phyloP scores from a whole-genome alignment of 53 echinoderm and acorn worm species.

The Henricia sp. region DNA sequence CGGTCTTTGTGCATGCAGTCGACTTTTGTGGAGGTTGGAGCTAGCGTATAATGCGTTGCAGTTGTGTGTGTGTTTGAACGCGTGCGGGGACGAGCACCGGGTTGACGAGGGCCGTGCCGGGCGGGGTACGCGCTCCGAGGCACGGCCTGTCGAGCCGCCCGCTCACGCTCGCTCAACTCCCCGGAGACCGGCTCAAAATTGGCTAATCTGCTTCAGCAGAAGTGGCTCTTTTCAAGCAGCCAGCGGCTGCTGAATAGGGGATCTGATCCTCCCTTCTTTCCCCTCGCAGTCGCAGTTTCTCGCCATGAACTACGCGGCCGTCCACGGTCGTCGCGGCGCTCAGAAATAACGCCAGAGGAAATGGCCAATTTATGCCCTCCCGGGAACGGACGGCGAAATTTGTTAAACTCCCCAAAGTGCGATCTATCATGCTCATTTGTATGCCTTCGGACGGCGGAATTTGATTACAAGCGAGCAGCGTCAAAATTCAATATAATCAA shows the following conservation, averaged over 20 bases:
- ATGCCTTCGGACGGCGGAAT: conserved; percentile 47
- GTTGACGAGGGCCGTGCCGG: neutral
- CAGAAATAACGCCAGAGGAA: conserved; percentile 43
- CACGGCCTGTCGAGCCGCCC: conserved; percentile 14
- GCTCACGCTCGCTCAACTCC: neutral
- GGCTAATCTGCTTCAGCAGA: conserved; percentile 60
- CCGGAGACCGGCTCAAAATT: conserved; percentile 65
- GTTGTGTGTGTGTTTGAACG: neutral
- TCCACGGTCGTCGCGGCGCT: conserved; percentile 2
- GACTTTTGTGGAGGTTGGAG: neutral
- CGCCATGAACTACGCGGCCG: conserved; percentile 25
- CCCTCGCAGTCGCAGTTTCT: neutral
- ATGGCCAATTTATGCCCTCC: conserved; percentile 57
- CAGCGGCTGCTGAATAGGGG: no score
- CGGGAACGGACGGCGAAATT: conserved; percentile 54
- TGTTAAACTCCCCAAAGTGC: conserved; percentile 64
- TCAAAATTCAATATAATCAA: conserved; percentile 70
- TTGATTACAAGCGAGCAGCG: conserved; percentile 51
- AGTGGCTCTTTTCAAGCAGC: conserved; percentile 41
- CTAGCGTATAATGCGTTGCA: conserved; percentile 13
- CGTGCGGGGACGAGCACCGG: neutral
- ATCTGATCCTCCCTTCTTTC: neutral
- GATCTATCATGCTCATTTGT: conserved; percentile 62
- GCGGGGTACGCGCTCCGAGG: neutral
- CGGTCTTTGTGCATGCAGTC: neutral